Conservation (phyloP, 2,113 vertebrate species). For the Varanus komodoensis region DNA sequence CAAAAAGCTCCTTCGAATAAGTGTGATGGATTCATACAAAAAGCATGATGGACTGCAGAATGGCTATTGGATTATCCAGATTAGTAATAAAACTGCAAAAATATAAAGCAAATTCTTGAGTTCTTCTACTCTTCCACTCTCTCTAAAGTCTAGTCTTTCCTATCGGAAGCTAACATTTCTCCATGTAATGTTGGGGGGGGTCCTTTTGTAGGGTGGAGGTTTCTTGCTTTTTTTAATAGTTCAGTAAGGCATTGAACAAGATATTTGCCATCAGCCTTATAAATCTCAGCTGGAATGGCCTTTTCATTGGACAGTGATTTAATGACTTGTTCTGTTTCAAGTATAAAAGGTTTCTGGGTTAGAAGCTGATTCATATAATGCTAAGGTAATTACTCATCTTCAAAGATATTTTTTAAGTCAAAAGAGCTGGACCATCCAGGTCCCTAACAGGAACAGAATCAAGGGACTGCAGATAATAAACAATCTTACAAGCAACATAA, state of each 20-base stretch:
- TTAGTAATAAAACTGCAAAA: background rate
- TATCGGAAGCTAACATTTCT: background rate
- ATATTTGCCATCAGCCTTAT: conserved; percentile 14
- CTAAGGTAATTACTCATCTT: conserved; percentile 23
- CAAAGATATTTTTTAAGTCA: background rate
- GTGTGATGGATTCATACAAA: background rate
- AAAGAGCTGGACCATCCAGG: background rate
- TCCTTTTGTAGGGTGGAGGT: background rate
- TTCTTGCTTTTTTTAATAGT: background rate
- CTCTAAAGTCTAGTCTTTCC: background rate
- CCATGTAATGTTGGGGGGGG: background rate
- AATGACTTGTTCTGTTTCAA: conserved; percentile 33
- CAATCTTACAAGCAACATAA: background rate
- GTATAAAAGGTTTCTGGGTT: conserved; percentile 25
- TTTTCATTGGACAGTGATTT: conserved; percentile 34
- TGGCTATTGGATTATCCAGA: background rate
- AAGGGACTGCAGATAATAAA: background rate
- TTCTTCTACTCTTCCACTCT: too few species aligned
- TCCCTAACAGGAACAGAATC: conserved; percentile 6
- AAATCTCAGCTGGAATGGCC: conserved; percentile 33
- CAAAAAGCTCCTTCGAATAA: background rate
- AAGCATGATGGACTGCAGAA: background rate
- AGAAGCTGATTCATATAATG: conserved; percentile 20
- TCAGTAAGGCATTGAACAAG: conserved; percentile 9
- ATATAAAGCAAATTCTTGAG: background rate